These are phyloP conservation scores for Parambassis ranga DNA, from an alignment of 2,797 vertebrate genomes.

Conservation along the genomic window DNA sequence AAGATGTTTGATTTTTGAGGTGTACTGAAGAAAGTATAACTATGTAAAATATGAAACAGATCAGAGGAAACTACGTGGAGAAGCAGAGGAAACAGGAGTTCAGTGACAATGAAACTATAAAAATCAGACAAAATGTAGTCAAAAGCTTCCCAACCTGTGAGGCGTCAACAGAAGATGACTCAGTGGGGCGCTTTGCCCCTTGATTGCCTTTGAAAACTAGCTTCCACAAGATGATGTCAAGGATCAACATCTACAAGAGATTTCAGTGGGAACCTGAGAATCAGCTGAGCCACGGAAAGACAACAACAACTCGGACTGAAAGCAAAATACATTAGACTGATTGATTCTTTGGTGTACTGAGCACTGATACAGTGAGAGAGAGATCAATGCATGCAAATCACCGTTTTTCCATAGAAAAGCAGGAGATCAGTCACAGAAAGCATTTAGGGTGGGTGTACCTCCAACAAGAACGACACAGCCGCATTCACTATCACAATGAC, in stretches of 20 bases:
- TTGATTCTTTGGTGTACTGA: constrained; percentile 2
- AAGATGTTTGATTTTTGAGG: too few species aligned
- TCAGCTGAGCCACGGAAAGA: constrained; percentile 63
- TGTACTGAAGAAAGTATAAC: too few species aligned
- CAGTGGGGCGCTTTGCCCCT: constrained; percentile 76
- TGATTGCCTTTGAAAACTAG: constrained; percentile 93
- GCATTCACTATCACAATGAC: constrained; percentile 85
- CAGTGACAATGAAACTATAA: neutral
- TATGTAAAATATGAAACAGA: too few species aligned
- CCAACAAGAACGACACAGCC: constrained; percentile 81
- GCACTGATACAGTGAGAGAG: neutral
- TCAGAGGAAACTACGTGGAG: neutral
- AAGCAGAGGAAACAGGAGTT: neutral
- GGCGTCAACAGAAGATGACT: constrained; percentile 79
- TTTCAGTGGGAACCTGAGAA: constrained; percentile 77
- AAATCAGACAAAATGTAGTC: constrained; percentile 2
- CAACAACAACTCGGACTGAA: constrained; percentile 9
- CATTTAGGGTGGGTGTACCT: constrained; percentile 81
- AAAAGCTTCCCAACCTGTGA: constrained; percentile 88
- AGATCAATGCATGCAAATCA: constrained; percentile 36
- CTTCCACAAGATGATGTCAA: constrained; percentile 96
- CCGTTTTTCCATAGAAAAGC: neutral
- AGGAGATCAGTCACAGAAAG: constrained; percentile 4
- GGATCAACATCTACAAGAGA: constrained; percentile 93
- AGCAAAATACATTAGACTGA: neutral